These are phyloP conservation scores for Paramormyrops hopkinsi DNA, from an alignment of 2,797 vertebrate genomes.

Conservation along the genomic window DNA sequence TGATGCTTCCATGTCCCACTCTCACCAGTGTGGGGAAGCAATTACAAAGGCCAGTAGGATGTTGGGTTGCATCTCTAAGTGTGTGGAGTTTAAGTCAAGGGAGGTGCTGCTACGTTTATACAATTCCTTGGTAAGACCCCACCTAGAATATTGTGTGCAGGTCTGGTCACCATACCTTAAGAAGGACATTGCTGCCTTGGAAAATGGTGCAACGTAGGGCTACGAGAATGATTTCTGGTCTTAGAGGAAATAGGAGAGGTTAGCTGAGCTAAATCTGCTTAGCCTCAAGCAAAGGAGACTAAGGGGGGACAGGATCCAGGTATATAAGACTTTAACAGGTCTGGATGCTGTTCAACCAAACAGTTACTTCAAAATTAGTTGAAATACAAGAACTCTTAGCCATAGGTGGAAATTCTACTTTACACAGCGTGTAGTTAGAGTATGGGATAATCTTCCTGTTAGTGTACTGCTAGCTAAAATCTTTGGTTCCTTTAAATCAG, in stretches of 20 bases:
- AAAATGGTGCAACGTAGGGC: neutral
- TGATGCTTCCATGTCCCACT: neutral
- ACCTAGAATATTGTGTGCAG: neutral
- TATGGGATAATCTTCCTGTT: neutral
- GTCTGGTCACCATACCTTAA: neutral
- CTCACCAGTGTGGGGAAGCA: too few species aligned
- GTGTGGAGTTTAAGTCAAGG: too few species aligned
- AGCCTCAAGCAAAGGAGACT: neutral
- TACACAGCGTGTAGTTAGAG: neutral
- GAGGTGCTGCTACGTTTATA: neutral
- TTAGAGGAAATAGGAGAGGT: too few species aligned
- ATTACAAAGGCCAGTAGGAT: too few species aligned
- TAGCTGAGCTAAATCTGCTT: neutral
- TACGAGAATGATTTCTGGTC: neutral
- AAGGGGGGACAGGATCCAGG: neutral
- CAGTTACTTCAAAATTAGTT: neutral
- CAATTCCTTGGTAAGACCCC: neutral
- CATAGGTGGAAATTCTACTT: neutral
- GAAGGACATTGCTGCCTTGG: neutral
- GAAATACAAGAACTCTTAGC: neutral
- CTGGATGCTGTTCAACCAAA: neutral
- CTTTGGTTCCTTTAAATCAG: too few species aligned
- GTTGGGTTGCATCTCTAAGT: too few species aligned
- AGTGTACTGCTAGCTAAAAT: neutral
- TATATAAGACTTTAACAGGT: neutral